phyloP scores from a whole-genome alignment of 2,888 invertebrate species.

The Brachyptera risi region DNA sequence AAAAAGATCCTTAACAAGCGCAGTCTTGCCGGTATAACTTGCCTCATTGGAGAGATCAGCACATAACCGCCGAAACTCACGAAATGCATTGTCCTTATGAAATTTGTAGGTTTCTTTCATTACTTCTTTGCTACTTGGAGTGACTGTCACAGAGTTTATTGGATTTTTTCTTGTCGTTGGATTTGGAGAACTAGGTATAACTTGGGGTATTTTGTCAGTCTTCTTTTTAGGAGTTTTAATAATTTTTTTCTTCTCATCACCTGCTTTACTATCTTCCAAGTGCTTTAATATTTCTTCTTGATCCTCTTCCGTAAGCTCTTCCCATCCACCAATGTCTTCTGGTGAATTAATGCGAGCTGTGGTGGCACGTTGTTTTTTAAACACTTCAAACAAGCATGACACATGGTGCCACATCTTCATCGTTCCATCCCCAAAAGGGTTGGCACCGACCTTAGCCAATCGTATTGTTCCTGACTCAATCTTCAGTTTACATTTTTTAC shows the following conservation, averaged over 20 bases:
- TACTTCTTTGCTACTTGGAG: neutral
- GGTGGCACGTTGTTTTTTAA: slow-evolving; percentile 71
- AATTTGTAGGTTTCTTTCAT: neutral
- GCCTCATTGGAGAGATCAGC: slow-evolving; percentile 70
- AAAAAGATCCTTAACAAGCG: slow-evolving; percentile 63
- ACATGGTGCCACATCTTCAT: slow-evolving; percentile 87
- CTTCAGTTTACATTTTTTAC: slow-evolving; percentile 82
- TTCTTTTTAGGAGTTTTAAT: neutral
- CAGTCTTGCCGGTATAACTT: slow-evolving; percentile 79
- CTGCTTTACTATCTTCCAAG: slow-evolving; percentile 44
- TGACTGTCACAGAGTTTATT: too few species aligned
- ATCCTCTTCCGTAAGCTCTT: slow-evolving; percentile 60
- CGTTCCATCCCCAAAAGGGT: slow-evolving; percentile 67
- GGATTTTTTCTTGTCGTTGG: slow-evolving; percentile 20
- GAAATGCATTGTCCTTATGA: slow-evolving; percentile 66
- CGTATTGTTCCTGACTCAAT: slow-evolving; percentile 68
- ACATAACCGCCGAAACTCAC: slow-evolving; percentile 73
- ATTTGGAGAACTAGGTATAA: slow-evolving; percentile 42
- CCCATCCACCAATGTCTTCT: slow-evolving; percentile 77
- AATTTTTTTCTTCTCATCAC: neutral
- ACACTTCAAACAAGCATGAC: slow-evolving; percentile 72
- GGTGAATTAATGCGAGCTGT: slow-evolving; percentile 74
- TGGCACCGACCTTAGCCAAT: slow-evolving; percentile 71
- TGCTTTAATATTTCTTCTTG: slow-evolving; percentile 55
- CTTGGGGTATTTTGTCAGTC: slow-evolving; percentile 35